Base-by-base conservation (phyloP, 2,113 vertebrate genomes). In the Elanus axillaris region DNA sequence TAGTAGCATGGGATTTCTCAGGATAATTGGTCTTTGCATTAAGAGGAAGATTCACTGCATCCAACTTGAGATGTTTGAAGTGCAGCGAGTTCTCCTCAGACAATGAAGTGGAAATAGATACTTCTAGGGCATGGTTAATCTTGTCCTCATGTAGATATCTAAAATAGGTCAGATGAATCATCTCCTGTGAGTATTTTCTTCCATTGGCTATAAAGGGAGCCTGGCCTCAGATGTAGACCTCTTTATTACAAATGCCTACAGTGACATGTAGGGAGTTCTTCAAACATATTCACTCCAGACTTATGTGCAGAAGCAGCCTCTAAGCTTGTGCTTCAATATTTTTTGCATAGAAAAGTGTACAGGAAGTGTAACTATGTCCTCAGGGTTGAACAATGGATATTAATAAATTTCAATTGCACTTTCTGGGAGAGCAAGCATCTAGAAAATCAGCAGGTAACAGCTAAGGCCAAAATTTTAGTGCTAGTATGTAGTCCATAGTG, bases 111-210 rank as follows among this genome's bases (percentile, higher is more conserved):
- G 78, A 90, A 93, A 90, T 48, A 90, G 75, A 62, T 74, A 66
- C 50, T 92, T 94, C 42, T 92, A 73, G 45, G 88, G 50, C 88
- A 90, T 56, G 68, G 91, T 77, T 95, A 88, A 68, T 86, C 76
- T 95, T 4, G 42, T 91, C 93, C 67, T 96, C 86, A 90, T 2
- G 3, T 62, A 80, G 91, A 80, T 94, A 88, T 29, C 75, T 94
- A 69, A 92, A 96, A 91, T 64, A 95, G 88, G 83, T 92, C 93
- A 92, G 67, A 96, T 89, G 94, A 96, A 94, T 97, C 94, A 96
- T 77, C 67, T 88, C 76, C 86, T 88, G n/a, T 92, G 91, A 88
- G 48, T 86, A 67, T 86, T 92, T 94, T 45, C 96, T 97, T 95
- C 88, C 79, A n/a, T 76, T 86, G 88, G 92, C 83, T 92, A n/a